Percentiles rank a stretch among this genome's conserved stretches.
Conservation (phyloP, 35 echinoderm and acorn worm genomes). For the Hemicentrotus pulcherrimus region DNA sequence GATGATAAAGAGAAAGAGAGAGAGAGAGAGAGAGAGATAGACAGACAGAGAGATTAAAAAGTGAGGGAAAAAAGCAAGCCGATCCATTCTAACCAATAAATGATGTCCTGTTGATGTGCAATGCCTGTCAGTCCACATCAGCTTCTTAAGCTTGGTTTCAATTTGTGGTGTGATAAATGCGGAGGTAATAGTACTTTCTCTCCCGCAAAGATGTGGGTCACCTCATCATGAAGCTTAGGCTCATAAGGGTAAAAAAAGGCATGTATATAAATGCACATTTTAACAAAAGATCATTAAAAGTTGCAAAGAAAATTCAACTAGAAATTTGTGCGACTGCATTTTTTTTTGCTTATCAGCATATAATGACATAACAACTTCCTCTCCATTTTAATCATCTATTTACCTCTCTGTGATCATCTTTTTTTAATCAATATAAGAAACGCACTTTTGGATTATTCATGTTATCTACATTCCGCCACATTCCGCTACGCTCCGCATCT, state of each 20-base stretch:
- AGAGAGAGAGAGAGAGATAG: too few relatives aligned
- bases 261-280: neutral
- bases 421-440: neutral
- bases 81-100: conserved; percentile 25
- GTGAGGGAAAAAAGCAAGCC: neutral
- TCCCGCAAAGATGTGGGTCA: neutral
- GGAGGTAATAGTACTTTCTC: conserved; percentile 30
- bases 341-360: neutral
- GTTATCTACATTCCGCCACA: neutral
- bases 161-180: neutral
- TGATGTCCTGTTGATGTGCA: conserved; percentile 39
- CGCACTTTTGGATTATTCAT: neutral
- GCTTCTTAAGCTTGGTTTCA: neutral
- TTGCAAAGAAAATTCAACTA: neutral
- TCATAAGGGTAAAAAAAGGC: neutral
- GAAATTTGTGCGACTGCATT: neutral
- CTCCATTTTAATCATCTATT: neutral
- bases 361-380: neutral
- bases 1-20: neutral
- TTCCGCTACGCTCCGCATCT: neutral
- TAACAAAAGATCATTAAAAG: neutral
- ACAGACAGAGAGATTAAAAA: neutral
- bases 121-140: conserved; percentile 43
- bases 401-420: too few relatives aligned
- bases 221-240: neutral